Evolutionary conservation across 2,888 invertebrate species (phyloP), one percentile per base, ranked within the genome.

Genomic region (Psococerastis gibbosa): DNA sequence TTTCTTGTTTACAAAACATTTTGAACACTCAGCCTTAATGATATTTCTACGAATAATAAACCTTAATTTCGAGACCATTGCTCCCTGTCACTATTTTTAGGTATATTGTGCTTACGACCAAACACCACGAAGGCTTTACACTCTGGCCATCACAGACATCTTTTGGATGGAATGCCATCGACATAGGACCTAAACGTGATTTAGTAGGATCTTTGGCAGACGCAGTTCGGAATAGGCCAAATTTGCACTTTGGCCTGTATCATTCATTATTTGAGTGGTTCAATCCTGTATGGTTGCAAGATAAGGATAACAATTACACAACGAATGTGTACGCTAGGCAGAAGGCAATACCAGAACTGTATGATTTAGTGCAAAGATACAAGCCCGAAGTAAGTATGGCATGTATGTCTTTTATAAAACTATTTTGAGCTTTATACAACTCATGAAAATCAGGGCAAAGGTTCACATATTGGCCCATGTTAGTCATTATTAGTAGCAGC

Each of bases 251-350:
- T 57, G 88, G 88, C 0, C 63, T 87, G 0, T 89, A 89, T 56
- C 83, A 88, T 56, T 87, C 87, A 0, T 58, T 88, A 5, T 87
- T 72, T 54, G 89, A 89, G 60, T 89, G 88, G 88, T 89, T 69
- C 55, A 79, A 89, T 59, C 85, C 85, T 0, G 62, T 87, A 41
- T 89, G 83, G 57, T 51, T 73, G 11, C 59, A 70, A 22, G 88
- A 89, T 55, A 79, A 77, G 55, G 52, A 59, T 2, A 68, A 67
- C 31, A 65, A 73, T 32, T 82, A 75, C 52, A 61, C 64, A 3
- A 72, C 74, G 2, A 67, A 71, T 22, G 61, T 68, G 32, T 92
- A 78, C 59, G 77, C 79, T 0, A 60, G 67, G 4, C 63, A 69
- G 2, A 87, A 88, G 60, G 65, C 78, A n/a, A 62, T 77, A 50